These are phyloP conservation scores for Helicoverpa zea DNA, from an alignment of 1,140 invertebrate genomes.

Conservation along the genomic window DNA sequence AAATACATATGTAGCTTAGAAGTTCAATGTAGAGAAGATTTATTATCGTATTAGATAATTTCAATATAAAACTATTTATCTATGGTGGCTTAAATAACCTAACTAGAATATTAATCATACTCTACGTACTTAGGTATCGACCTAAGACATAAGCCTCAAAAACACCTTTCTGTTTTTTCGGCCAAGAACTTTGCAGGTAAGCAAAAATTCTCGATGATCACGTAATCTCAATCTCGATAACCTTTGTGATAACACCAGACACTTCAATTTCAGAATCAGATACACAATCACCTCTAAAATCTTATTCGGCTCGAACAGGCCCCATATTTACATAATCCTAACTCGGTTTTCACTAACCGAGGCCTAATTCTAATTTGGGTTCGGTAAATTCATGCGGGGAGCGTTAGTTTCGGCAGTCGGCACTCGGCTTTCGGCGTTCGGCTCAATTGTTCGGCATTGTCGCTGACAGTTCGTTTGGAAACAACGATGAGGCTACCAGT, in stretches of 20 bases:
- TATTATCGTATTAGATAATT: no score
- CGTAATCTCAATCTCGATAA: constrained; percentile 1
- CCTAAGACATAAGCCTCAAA: background rate
- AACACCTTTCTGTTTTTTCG: background rate
- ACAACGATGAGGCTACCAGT: background rate
- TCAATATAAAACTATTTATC: no score
- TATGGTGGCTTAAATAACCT: no score
- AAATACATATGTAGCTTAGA: no score
- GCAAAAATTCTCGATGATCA: background rate
- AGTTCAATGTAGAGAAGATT: no score
- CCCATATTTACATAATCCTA: constrained; percentile 37
- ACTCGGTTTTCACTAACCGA: constrained; percentile 34
- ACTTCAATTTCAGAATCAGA: background rate
- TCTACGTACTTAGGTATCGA: no score
- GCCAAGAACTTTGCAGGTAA: background rate
- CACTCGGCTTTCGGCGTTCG: background rate
- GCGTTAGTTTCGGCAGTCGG: background rate
- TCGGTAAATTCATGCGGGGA: constrained; percentile 20
- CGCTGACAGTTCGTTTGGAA: constrained; percentile 12
- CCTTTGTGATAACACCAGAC: background rate
- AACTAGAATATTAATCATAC: no score
- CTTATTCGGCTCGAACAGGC: constrained; percentile 20
- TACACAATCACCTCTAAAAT: constrained; percentile 7
- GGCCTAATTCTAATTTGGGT: constrained; percentile 15
- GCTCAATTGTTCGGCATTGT: constrained; percentile 37